Conservation (phyloP, 2,797 vertebrate genomes). For the Myotis vivesi region DNA sequence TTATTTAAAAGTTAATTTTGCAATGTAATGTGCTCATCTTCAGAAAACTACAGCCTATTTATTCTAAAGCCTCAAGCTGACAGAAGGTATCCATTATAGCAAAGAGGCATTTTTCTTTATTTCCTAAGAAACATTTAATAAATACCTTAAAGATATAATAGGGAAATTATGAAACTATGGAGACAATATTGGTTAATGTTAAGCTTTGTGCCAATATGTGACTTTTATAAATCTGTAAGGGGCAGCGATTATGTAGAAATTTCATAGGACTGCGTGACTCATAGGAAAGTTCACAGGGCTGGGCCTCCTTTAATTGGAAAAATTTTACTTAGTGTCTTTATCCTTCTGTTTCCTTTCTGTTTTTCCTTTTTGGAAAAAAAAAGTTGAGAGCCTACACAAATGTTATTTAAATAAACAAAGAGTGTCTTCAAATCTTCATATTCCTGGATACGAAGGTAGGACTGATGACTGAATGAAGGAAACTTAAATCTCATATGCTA, state of each 20-base stretch:
- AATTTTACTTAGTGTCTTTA: background rate
- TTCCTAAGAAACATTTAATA: background rate
- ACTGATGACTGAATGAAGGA: background rate
- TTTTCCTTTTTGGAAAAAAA: background rate
- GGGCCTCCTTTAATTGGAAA: background rate
- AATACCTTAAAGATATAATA: background rate
- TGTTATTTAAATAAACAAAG: constrained; percentile 7
- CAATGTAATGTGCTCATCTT: background rate
- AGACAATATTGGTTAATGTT: background rate
- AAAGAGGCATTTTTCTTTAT: background rate
- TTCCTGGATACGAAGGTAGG: background rate
- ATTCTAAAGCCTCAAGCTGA: background rate
- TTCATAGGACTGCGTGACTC: background rate
- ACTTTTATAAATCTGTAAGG: background rate
- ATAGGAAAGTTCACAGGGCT: background rate
- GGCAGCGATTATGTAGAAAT: background rate
- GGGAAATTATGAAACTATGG: background rate
- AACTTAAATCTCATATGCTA: background rate
- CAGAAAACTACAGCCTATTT: background rate
- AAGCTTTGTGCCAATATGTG: background rate
- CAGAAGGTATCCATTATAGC: background rate
- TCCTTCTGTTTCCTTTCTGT: background rate
- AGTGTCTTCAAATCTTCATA: background rate
- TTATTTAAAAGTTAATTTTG: background rate
- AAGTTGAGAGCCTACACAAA: background rate